These are phyloP conservation scores for Heterochromis multidens DNA, from an alignment of 2,113 vertebrate genomes.

Conservation along the genomic window DNA sequence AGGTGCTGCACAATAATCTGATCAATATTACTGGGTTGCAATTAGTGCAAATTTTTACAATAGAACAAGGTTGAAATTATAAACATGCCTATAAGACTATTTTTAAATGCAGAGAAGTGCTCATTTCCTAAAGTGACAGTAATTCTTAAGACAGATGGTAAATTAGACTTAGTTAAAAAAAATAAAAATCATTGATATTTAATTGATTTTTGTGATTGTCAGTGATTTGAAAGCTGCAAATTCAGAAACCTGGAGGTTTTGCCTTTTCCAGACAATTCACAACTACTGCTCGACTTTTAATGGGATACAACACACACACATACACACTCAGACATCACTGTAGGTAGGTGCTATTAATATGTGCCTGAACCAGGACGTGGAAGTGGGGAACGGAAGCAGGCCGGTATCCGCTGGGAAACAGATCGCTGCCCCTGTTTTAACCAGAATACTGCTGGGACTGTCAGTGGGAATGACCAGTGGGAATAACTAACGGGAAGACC, in stretches of 20 bases:
- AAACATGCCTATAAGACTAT: background rate
- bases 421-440: slow-evolving; percentile 51
- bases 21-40: background rate
- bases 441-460: slow-evolving; percentile 50
- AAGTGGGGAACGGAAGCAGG: slow-evolving; percentile 74
- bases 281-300: background rate
- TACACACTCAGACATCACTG: slow-evolving; percentile 18
- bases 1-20: accelerated
- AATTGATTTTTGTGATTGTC: background rate
- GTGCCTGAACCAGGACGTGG: slow-evolving; percentile 70
- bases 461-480: slow-evolving; percentile 50
- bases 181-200: background rate
- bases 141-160: background rate
- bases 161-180: background rate
- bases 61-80: background rate
- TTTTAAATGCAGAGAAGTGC: background rate
- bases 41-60: background rate
- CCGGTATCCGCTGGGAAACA: slow-evolving; percentile 57
- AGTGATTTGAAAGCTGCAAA: background rate
- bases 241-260: background rate
- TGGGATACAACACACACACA: background rate
- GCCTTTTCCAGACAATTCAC: background rate
- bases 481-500: slow-evolving; percentile 42
- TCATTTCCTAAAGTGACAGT: accelerated
- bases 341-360: slow-evolving; percentile 66